phyloP scores from a whole-genome alignment of 2,113 vertebrate genomes.

The Boleophthalmus pectinirostris region DNA sequence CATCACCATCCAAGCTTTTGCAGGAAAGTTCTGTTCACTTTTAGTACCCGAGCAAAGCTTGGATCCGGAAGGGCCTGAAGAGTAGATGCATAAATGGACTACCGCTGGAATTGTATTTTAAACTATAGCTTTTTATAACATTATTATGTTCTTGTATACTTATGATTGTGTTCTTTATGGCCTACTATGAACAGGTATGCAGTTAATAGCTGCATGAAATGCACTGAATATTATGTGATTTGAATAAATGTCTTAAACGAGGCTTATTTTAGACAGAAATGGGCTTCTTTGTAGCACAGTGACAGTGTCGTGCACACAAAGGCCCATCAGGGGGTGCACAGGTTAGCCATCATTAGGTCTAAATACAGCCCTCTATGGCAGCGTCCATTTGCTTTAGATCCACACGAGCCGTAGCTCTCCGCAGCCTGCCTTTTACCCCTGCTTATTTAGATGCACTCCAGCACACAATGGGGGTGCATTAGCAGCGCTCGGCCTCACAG shows the following conservation, averaged over 20 bases:
- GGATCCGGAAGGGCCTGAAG: no score
- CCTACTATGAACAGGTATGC: background rate
- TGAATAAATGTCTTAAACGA: background rate
- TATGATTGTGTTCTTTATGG: background rate
- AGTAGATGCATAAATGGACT: background rate
- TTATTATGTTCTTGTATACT: background rate
- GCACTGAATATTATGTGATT: background rate
- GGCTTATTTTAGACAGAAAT: conserved; percentile 10
- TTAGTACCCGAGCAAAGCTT: no score
- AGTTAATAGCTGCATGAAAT: background rate
- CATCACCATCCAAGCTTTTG: background rate
- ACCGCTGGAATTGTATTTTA: background rate
- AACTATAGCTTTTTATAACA: background rate
- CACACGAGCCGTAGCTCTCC: conserved; percentile 38
- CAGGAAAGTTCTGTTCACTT: background rate
- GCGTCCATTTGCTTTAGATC: conserved; percentile 49
- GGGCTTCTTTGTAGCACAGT: conserved; percentile 24
- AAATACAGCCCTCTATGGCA: conserved; percentile 64
- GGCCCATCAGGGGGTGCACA: conserved; percentile 66
- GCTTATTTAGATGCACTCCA: conserved; percentile 84
- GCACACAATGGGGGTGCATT: conserved; percentile 81
- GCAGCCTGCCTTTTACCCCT: conserved; percentile 72
- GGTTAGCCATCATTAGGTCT: conserved; percentile 64
- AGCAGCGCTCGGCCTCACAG: conserved; percentile 70
- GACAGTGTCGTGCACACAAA: conserved; percentile 37